Conservation (phyloP, 2,113 vertebrate species). For the Poecile atricapillus region DNA sequence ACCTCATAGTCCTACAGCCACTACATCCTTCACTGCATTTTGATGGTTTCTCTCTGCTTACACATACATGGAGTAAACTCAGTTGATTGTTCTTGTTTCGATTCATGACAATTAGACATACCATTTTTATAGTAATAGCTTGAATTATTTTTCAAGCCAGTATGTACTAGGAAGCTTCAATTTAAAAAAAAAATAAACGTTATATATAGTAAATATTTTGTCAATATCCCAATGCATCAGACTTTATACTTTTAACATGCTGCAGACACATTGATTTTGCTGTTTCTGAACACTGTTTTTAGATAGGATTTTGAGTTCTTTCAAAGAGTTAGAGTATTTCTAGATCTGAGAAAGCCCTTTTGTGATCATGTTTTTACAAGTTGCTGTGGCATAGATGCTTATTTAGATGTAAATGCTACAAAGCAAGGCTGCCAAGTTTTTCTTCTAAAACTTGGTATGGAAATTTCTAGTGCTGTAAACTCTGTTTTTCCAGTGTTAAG, state of each 20-base stretch:
- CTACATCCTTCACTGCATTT: neutral
- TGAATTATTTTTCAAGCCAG: neutral
- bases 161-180: neutral
- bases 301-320: neutral
- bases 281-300: neutral
- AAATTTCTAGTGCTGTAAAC: neutral
- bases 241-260: neutral
- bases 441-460: neutral
- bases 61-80: neutral
- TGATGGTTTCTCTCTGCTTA: neutral
- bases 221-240: neutral
- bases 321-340: neutral
- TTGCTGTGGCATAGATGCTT: neutral
- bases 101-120: neutral
- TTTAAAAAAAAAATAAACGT: no score
- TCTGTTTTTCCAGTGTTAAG: constrained; percentile 4
- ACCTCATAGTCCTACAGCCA: neutral
- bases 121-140: neutral
- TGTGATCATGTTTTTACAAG: constrained; percentile 43
- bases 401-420: constrained; percentile 36
- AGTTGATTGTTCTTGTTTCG: neutral
- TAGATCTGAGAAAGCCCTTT: constrained; percentile 23
- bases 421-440: constrained; percentile 17
- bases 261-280: neutral
- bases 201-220: neutral